phyloP scores from a whole-genome alignment of 2,797 vertebrate species.

The Florisuga fusca region DNA sequence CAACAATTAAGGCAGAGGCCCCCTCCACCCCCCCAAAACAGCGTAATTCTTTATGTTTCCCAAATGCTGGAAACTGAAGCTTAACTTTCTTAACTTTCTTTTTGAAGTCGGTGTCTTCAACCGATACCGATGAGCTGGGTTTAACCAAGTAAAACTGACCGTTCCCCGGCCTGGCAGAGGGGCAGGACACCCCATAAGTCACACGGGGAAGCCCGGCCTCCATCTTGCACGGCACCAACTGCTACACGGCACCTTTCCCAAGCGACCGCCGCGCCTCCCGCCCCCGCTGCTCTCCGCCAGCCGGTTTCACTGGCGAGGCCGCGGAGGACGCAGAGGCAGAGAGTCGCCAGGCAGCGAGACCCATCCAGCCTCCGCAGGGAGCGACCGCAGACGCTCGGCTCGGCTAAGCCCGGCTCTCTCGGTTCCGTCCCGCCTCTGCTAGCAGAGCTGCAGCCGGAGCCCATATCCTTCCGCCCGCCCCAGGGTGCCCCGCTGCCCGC shows the following conservation, averaged over 20 bases:
- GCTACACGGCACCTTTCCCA: neutral
- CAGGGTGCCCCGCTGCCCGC: neutral
- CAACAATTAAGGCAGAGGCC: neutral
- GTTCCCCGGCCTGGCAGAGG: rapidly evolving
- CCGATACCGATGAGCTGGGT: rapidly evolving
- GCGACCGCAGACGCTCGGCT: too few relatives aligned
- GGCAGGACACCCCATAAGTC: rapidly evolving
- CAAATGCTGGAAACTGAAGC: neutral
- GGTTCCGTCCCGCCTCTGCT: too few relatives aligned
- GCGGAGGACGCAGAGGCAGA: too few relatives aligned
- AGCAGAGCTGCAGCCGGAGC: too few relatives aligned
- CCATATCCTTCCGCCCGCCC: neutral
- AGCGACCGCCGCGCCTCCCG: too few relatives aligned
- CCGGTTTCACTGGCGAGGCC: neutral
- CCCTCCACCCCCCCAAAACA: too few relatives aligned
- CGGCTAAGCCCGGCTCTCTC: too few relatives aligned
- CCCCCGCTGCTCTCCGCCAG: neutral
- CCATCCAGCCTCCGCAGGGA: too few relatives aligned
- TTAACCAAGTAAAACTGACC: rapidly evolving
- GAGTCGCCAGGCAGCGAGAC: too few relatives aligned
- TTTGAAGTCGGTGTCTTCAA: too few relatives aligned
- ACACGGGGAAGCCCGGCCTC: rapidly evolving
- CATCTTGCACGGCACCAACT: neutral
- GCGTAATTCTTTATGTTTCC: neutral
- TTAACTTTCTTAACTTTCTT: too few relatives aligned